Evolutionary conservation across 2,888 invertebrate species (phyloP), one percentile per base, ranked within the genome.

Genomic region (Mesochorus sp.): DNA sequence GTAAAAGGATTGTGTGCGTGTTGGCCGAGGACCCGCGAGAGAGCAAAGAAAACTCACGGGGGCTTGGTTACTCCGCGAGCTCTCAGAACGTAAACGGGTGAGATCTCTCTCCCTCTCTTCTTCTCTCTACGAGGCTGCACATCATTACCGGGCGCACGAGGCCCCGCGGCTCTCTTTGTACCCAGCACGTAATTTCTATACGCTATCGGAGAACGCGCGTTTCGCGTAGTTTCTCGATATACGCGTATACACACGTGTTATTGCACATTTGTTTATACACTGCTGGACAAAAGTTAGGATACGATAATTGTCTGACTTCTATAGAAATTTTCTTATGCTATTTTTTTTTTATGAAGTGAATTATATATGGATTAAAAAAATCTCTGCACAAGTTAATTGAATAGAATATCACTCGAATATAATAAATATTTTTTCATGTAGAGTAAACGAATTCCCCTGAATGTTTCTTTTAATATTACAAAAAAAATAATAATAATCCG

Each of bases 101-200:
- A 53, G 51, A 26, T 76, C 59, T 31, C 67, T 49, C 57, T 12
- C 34, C 67, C 49, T 47, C 6, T 37, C 53, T 26, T 49, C 19
- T 55, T 61, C 28, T 34, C 31, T 57, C 47, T 39, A 49, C 49
- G 70, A 78, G 34, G 85, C 86, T 85, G 86, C 61, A 61, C 87
- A 87, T 88, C 88, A 88, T 88, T 88, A 88, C 87, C 82, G 83
- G 80, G 81, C 81, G 81, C 68, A 74, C 66, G 80, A 79, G 80
- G 80, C 84, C 84, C 84, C 82, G 87, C 87, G 87, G 88, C 85
- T 78, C 82, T 87, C 87, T 86, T 87, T 88, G 85, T 85, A 81
- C 83, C 82, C 81, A 76, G 80, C 84, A 66, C 78, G 85, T 85
- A 86, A 86, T 88, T 88, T 87, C 86, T 86, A n/a, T n/a, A 85